Evolutionary conservation across 1,140 invertebrate genomes (phyloP), one percentile per base, ranked within the genome.

Genomic region (Drosophila neocordata): DNA sequence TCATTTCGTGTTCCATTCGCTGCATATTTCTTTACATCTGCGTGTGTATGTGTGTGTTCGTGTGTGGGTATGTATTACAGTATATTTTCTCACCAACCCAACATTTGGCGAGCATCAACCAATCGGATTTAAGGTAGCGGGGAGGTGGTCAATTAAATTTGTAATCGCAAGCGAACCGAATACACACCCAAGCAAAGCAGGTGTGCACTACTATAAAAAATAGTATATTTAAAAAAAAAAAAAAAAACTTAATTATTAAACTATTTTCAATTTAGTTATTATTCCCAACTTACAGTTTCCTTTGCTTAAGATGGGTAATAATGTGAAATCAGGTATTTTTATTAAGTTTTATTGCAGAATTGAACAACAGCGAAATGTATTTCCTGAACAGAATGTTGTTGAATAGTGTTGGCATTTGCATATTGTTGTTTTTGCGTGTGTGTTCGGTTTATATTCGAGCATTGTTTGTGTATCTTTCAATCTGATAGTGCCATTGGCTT

Each of bases 111-210:
- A 51, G 61, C 75, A 38, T 68, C 79, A 65, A 62, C 82, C 82
- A 85, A 85, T 85, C 82, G 53, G 82, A 85, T 72, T 65, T 74
- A 73, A 85, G 81, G 81, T 85, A 74, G 77, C 64, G 53, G 70
- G 67, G 69, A 72, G 66, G 71, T 65, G 55, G 69, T 73, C 71
- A 87, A 87, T 87, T 81, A 87, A 87, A 81, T 72, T 75, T 78
- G 82, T 87, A 81, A 87, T 87, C 82, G 74, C 79, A 78, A 87
- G 77, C 82, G 71, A 85, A 78, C 67, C 70, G 81, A 68, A 64
- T 77, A 64, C 66, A 61, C 69, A 70, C 69, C 69, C 76, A 76
- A 88, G 56, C 56, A 58, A n/a, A 9, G 15, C 8, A 31, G 4
- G 4, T 6, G n/a, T n/a, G n/a, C n/a, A n/a, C n/a, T n/a, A n/a